Percentiles rank a stretch among this genome's conserved stretches.
These are phyloP conservation scores for Sinonovacula constricta DNA, from an alignment of 1,140 invertebrate species.

Conservation along the genomic window DNA sequence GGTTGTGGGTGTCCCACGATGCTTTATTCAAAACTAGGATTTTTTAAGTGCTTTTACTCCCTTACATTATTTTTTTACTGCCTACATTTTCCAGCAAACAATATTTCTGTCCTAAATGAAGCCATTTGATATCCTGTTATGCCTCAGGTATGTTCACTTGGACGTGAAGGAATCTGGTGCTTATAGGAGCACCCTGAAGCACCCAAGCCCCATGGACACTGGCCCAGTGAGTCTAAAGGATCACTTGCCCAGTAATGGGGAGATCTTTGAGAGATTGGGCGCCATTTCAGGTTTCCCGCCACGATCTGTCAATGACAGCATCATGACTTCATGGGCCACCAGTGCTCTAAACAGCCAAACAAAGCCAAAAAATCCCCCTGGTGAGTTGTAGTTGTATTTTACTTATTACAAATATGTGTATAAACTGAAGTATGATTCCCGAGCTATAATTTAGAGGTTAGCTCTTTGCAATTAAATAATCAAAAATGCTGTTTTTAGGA, in stretches of 20 bases:
- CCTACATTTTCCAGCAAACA: not conserved
- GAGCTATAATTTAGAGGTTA: no score
- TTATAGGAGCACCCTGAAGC: constrained; percentile 9
- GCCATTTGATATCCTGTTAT: not conserved
- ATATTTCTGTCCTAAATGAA: not conserved
- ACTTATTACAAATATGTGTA: no score
- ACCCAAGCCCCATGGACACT: constrained; percentile 33
- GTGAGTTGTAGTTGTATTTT: no score
- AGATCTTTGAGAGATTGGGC: constrained; percentile 47
- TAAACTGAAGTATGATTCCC: no score
- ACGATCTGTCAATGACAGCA: constrained; percentile 44
- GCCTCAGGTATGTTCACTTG: not conserved
- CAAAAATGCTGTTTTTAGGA: no score
- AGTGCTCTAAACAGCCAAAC: constrained; percentile 22
- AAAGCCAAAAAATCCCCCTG: no score
- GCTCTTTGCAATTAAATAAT: no score
- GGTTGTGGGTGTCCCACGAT: no score
- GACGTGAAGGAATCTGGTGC: constrained; percentile 9
- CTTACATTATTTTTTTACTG: not conserved
- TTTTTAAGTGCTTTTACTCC: no score
- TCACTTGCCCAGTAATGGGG: constrained; percentile 13
- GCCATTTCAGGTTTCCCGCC: constrained; percentile 37
- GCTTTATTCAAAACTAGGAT: no score
- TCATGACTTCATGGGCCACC: constrained; percentile 40
- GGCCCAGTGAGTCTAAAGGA: constrained; percentile 26